Conservation (phyloP, 2,797 vertebrate species). For the Esox lucius region DNA sequence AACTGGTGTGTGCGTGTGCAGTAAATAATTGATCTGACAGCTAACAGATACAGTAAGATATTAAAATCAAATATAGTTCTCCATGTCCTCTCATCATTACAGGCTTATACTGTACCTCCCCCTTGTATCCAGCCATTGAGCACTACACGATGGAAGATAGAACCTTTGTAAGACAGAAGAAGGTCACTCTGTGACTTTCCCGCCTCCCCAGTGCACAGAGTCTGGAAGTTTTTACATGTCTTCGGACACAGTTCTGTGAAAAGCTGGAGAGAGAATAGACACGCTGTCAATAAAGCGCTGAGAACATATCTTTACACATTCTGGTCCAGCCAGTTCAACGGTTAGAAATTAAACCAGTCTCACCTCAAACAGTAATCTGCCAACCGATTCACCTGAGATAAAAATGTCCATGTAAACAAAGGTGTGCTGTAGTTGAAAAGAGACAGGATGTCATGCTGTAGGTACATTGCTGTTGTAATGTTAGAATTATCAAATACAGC, state of each 20-base stretch:
- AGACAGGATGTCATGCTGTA: conserved; percentile 10
- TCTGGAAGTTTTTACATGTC: conserved; percentile 85
- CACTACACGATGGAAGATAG: conserved; percentile 86
- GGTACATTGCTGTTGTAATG: neutral
- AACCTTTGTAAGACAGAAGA: conserved; percentile 79
- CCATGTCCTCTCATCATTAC: neutral
- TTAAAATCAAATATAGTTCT: neutral
- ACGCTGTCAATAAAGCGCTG: neutral
- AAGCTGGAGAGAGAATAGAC: conserved; percentile 72
- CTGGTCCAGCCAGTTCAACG: neutral
- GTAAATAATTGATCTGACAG: neutral
- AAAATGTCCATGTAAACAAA: conserved; percentile 87
- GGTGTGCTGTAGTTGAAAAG: conserved; percentile 73
- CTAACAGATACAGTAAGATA: neutral
- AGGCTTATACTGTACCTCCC: conserved; percentile 75
- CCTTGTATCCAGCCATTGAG: conserved; percentile 89
- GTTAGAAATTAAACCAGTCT: conserved; percentile 15
- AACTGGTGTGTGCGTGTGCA: neutral
- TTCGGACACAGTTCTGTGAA: conserved; percentile 86
- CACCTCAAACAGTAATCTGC: conserved; percentile 89
- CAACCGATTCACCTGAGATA: conserved; percentile 67
- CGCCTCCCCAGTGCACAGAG: conserved; percentile 79
- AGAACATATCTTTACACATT: neutral
- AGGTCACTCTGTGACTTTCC: conserved; percentile 63
- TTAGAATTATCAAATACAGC: too few species aligned